Conservation (phyloP, 2,113 vertebrate species). For the Anoura caudifer region DNA sequence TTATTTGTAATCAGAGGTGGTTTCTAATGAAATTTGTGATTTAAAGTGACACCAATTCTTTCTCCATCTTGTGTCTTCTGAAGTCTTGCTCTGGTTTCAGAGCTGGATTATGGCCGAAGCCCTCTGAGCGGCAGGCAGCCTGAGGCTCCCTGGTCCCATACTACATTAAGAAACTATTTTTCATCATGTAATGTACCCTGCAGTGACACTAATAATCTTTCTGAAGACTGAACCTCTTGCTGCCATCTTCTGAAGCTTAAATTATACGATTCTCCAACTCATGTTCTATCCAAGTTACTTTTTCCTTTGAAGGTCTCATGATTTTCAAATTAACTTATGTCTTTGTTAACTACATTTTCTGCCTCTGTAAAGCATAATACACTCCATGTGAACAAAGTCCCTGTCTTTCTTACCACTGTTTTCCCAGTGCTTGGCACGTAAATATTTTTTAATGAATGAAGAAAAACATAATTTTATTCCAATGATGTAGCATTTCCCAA, state of each 20-base stretch:
- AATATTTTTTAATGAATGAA: background rate
- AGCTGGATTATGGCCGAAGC: background rate
- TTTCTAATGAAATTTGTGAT: background rate
- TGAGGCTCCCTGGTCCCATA: background rate
- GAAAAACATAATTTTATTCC: background rate
- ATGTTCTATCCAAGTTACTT: background rate
- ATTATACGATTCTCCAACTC: background rate
- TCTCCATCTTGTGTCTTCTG: background rate
- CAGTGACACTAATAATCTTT: background rate
- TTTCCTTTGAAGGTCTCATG: background rate
- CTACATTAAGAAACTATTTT: background rate
- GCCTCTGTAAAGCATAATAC: background rate
- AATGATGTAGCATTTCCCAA: background rate
- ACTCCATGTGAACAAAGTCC: background rate
- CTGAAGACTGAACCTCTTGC: background rate
- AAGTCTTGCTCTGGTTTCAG: background rate
- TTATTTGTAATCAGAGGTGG: background rate
- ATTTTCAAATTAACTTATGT: background rate
- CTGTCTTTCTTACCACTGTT: background rate
- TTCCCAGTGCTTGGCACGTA: background rate
- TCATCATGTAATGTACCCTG: background rate
- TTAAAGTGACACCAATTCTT: background rate
- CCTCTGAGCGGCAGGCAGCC: background rate
- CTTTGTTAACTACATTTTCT: background rate
- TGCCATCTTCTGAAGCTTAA: background rate